Evolutionary conservation across 2,888 invertebrate genomes (phyloP).

Genomic region (Papilio demoleus): DNA sequence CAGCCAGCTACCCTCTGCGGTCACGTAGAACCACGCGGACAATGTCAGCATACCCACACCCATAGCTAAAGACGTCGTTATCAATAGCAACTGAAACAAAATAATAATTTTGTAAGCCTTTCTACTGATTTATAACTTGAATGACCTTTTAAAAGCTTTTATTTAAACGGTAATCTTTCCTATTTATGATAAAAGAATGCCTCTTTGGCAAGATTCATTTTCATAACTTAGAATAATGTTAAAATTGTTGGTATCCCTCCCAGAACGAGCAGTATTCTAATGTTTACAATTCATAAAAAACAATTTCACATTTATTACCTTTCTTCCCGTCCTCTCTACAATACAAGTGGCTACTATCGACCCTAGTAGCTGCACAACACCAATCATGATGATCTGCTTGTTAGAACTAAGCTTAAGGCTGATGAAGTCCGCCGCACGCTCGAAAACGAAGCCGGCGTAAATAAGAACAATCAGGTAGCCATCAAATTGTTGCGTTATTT

Average conservation of each 20-base stretch:
- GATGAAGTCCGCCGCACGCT: slow-evolving; percentile 67
- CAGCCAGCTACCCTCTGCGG: slow-evolving; percentile 63
- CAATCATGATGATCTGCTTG: slow-evolving; percentile 76
- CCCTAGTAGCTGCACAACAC: slow-evolving; percentile 69
- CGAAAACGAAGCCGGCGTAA: slow-evolving; percentile 73
- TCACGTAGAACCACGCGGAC: slow-evolving; percentile 74
- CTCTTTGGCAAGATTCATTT: neutral
- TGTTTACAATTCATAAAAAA: too few relatives aligned
- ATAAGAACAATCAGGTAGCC: slow-evolving; percentile 77
- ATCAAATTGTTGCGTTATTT: slow-evolving; percentile 76
- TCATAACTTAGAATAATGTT: neutral
- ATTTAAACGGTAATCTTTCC: too few relatives aligned
- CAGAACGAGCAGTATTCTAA: neutral
- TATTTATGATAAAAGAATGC: too few relatives aligned
- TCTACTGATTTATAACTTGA: too few relatives aligned
- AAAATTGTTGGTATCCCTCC: neutral
- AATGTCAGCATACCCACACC: slow-evolving; percentile 71
- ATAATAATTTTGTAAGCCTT: neutral
- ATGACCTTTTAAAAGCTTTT: too few relatives aligned
- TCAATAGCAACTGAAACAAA: slow-evolving; percentile 63
- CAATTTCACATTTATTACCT: too few relatives aligned
- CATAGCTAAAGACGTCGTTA: slow-evolving; percentile 68
- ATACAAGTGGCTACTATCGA: slow-evolving; percentile 71
- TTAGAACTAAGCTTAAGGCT: slow-evolving; percentile 69
- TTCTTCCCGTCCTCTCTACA: slow-evolving; percentile 76